Base-by-base conservation (phyloP, 2,888 invertebrate genomes). In the Gisinianus flammeolus region DNA sequence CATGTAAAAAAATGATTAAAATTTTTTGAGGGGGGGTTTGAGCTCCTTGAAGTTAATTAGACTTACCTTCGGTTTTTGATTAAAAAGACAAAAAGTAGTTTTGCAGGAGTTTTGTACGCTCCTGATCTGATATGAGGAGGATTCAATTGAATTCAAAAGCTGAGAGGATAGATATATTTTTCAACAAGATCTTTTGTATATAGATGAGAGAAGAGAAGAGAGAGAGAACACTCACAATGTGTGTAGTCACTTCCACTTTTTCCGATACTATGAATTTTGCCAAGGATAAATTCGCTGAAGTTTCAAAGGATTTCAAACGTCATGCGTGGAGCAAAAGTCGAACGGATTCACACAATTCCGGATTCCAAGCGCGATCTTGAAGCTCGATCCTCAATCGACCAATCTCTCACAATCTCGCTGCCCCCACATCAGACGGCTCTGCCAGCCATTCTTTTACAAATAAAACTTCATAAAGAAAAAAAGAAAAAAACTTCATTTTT, bases 41-140 rank as follows among this genome's bases (percentile, higher is more conserved):
- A 10, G 6, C 16, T 16, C 44, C 44, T 44, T 44, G 44, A 44
- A 44, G 44, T 44, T 54, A n/a, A 54, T 54, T 54, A 54, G 54
- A 54, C 54, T 54, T 54, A 54, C 54, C 54, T 54, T 54, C 54
- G 54, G 54, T 54, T 54, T 54, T 54, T 54, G n/a, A n/a, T n/a
- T n/a, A n/a, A n/a, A n/a, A n/a, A n/a, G n/a, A n/a, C n/a, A n/a
- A n/a, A n/a, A n/a, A n/a, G 16, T n/a, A 54, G 54, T n/a, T 3
- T 44, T 44, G 44, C 44, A 44, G 44, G 6, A 10, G 6, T 44
- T 44, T 44, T 44, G n/a, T 3, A n/a, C n/a, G 16, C n/a, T 16
- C 54, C 54, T 54, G 54, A 3, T 54, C n/a, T 3, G 16, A 54
- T n/a, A 54, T n/a, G n/a, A 16, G n/a, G 16, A 16, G 54, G 16